These are phyloP conservation scores for Diprion similis DNA, from an alignment of 1,140 invertebrate genomes.

Conservation along the genomic window DNA sequence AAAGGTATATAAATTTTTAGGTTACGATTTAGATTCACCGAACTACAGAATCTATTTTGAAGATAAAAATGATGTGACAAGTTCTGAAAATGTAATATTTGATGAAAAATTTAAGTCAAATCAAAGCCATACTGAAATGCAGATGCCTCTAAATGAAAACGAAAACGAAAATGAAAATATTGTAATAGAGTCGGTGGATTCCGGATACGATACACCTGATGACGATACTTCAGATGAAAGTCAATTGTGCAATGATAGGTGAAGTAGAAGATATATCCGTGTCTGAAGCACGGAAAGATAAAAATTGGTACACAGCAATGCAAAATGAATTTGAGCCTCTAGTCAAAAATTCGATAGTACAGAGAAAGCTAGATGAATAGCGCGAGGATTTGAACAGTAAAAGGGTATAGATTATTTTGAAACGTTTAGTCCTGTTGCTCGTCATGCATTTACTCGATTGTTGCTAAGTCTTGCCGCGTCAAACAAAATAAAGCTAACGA, in stretches of 20 bases:
- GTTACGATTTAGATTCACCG: no score
- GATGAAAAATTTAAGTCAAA: conserved; percentile 17
- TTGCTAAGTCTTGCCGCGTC: no score
- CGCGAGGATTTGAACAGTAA: conserved; percentile 48
- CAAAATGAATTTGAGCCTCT: conserved; percentile 25
- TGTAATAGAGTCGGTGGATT: conserved; percentile 8
- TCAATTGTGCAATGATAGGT: neutral
- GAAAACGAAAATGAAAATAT: conserved; percentile 4
- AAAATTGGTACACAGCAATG: no score
- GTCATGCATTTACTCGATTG: neutral
- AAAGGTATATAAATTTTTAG: no score
- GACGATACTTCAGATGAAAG: conserved; percentile 3
- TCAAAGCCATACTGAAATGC: neutral
- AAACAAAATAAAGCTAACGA: no score
- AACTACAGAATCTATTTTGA: no score
- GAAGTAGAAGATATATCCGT: conserved; percentile 14
- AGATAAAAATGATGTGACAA: no score
- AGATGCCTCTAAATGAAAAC: neutral
- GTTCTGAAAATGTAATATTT: conserved; percentile 30
- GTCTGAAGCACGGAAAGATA: conserved; percentile 3
- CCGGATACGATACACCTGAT: conserved; percentile 8
- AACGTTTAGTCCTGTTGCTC: conserved; percentile 12
- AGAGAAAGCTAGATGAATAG: conserved; percentile 50
- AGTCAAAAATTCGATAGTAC: conserved; percentile 33
- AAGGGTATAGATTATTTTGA: conserved; percentile 42